phyloP scores from a whole-genome alignment of 2,888 invertebrate species.

The Isoperla grammatica region DNA sequence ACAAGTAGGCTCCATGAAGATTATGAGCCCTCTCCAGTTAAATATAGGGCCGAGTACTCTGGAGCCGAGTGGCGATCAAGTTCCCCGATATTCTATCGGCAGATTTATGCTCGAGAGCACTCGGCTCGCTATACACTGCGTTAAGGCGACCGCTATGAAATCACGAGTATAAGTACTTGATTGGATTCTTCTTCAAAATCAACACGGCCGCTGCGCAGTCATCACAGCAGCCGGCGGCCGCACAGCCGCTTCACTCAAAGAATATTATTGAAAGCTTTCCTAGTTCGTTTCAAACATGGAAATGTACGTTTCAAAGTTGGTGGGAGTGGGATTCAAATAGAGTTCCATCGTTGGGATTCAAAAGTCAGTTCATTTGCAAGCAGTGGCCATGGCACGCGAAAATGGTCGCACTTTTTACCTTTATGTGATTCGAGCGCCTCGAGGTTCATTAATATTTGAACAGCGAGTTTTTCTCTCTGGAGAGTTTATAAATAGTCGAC shows the following conservation, averaged over 20 bases:
- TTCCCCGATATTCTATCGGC: too few relatives aligned
- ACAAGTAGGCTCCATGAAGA: too few relatives aligned
- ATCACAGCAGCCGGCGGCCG: too few relatives aligned
- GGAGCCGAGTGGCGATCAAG: too few relatives aligned
- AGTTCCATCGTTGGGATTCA: conserved; percentile 11
- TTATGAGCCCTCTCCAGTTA: too few relatives aligned
- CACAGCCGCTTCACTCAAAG: not conserved
- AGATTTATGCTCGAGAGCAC: too few relatives aligned
- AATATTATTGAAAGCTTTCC: conserved; percentile 13
- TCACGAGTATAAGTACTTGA: too few relatives aligned
- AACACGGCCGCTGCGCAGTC: not conserved
- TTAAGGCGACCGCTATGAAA: too few relatives aligned
- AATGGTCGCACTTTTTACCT: conserved; percentile 6
- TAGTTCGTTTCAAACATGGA: conserved; percentile 9
- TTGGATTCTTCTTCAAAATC: not conserved
- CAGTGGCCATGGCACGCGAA: conserved; percentile 2
- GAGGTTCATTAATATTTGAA: conserved; percentile 17
- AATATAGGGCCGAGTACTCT: too few relatives aligned
- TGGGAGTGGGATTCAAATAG: not conserved
- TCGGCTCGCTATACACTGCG: too few relatives aligned
- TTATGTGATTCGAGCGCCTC: conserved; percentile 6
- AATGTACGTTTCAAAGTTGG: not conserved
- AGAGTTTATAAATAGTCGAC: conserved; percentile 13
- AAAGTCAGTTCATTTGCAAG: conserved; percentile 10
- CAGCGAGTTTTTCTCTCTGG: conserved; percentile 4